These are phyloP conservation scores for Brachirus orientalis DNA, from an alignment of 2,113 vertebrate species.

Conservation along the genomic window DNA sequence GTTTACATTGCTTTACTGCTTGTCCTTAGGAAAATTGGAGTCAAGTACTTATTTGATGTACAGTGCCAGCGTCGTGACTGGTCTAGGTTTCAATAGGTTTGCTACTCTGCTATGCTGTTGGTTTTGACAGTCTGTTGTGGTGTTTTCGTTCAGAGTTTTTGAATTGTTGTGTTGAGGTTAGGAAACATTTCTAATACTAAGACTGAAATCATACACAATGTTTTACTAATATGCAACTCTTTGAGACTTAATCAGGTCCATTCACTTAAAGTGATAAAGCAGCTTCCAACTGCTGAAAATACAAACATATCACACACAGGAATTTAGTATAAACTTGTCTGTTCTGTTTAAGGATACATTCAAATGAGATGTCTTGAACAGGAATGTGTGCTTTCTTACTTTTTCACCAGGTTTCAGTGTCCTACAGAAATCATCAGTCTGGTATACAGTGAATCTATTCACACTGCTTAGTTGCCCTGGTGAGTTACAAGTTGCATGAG, in stretches of 20 bases:
- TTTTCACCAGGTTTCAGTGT: constrained; percentile 60
- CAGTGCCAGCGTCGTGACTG: neutral
- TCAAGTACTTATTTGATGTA: neutral
- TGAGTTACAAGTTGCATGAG: constrained; percentile 65
- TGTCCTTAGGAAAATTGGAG: no score
- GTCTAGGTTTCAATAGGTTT: neutral
- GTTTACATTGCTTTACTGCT: no score
- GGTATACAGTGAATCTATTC: constrained; percentile 52
- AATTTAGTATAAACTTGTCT: constrained; percentile 1
- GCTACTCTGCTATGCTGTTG: neutral
- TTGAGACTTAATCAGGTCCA: constrained; percentile 1
- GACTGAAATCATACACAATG: neutral
- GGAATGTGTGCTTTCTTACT: constrained; percentile 57
- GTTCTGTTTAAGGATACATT: constrained; percentile 21
- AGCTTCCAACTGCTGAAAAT: constrained; percentile 14
- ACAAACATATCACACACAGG: neutral
- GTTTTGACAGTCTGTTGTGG: neutral
- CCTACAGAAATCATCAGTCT: constrained; percentile 47
- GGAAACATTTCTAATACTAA: neutral
- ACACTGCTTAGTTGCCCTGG: constrained; percentile 60
- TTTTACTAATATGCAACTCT: neutral
- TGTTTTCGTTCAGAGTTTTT: neutral
- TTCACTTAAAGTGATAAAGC: constrained; percentile 4
- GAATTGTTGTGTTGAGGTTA: neutral
- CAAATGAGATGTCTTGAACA: constrained; percentile 39